These are phyloP conservation scores for Intellagama lesueurii DNA, from an alignment of 2,797 vertebrate species.

Conservation along the genomic window DNA sequence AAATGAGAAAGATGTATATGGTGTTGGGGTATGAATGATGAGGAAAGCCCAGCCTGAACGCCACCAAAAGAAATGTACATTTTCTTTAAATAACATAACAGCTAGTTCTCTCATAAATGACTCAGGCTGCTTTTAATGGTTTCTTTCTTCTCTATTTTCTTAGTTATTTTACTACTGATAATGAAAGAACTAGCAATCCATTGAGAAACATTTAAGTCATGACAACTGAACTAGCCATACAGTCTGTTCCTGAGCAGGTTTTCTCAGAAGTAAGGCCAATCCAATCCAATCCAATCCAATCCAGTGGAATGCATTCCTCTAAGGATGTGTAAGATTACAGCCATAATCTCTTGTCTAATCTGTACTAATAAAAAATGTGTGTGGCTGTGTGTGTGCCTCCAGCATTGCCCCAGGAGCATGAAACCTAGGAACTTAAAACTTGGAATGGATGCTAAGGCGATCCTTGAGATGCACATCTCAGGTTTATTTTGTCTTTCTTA, in stretches of 20 bases:
- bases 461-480: neutral
- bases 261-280: neutral
- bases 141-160: constrained; percentile 24
- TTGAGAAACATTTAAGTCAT: neutral
- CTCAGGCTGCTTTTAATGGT: constrained; percentile 30
- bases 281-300: neutral
- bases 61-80: constrained; percentile 22
- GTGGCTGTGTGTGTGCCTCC: neutral
- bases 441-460: neutral
- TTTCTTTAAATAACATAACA: constrained; percentile 22
- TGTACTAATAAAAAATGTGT: neutral
- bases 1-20: constrained; percentile 59
- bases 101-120: neutral
- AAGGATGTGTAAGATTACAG: neutral
- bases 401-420: neutral
- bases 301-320: neutral
- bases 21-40: constrained; percentile 56
- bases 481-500: neutral
- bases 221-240: neutral
- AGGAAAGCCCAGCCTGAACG: constrained; percentile 37
- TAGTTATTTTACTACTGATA: constrained; percentile 18
- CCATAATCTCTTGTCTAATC: neutral
- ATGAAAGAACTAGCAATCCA: neutral
- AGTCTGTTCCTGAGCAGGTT: neutral
- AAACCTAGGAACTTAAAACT: neutral